These are phyloP conservation scores for Mormoops blainvillei DNA, from an alignment of 2,113 vertebrate species.

Conservation along the genomic window DNA sequence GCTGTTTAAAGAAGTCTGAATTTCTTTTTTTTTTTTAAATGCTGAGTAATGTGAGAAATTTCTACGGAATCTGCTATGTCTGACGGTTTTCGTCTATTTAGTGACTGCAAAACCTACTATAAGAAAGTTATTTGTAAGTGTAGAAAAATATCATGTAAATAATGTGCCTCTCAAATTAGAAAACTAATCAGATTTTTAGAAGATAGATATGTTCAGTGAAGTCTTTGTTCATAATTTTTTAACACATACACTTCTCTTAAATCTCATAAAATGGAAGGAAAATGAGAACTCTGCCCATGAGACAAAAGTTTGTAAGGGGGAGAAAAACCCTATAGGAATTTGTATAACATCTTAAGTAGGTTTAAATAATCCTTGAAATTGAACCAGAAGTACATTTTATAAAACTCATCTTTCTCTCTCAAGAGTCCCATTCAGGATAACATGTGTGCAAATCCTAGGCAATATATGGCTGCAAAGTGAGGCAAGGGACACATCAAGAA, in stretches of 20 bases:
- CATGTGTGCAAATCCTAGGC: slow-evolving; percentile 64
- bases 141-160: neutral
- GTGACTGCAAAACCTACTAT: neutral
- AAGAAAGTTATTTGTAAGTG: neutral
- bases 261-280: slow-evolving; percentile 34
- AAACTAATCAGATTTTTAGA: slow-evolving; percentile 14
- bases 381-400: slow-evolving; percentile 63
- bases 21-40: neutral
- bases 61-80: neutral
- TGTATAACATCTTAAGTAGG: slow-evolving; percentile 64
- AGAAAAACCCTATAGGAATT: slow-evolving; percentile 43
- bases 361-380: slow-evolving; percentile 74
- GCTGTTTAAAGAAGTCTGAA: neutral
- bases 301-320: neutral
- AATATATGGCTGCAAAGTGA: slow-evolving; percentile 56
- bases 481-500: slow-evolving; percentile 41
- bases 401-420: slow-evolving; percentile 69
- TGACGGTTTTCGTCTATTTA: neutral
- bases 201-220: neutral
- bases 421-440: slow-evolving; percentile 56
- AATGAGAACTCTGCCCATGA: neutral
- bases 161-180: neutral
- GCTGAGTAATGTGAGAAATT: neutral
- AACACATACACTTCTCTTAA: neutral
- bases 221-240: neutral